phyloP scores from a whole-genome alignment of 2,888 invertebrate species.

The Eubasilissa splendida region DNA sequence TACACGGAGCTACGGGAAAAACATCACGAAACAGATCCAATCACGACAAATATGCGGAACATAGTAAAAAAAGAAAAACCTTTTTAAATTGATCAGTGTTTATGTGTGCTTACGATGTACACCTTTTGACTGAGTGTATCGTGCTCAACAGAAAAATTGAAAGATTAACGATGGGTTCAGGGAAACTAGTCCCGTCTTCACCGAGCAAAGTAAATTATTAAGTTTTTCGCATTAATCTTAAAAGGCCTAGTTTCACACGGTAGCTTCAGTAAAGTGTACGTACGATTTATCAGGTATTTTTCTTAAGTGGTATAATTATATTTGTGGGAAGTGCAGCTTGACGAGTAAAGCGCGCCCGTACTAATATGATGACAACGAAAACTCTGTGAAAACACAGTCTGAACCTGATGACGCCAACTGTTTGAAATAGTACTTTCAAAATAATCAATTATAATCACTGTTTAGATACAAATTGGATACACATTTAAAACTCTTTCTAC shows the following conservation, averaged over 20 bases:
- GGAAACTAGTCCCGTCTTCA: constrained; percentile 13
- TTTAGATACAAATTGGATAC: neutral
- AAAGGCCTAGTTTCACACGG: neutral
- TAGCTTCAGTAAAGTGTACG: neutral
- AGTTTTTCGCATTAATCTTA: neutral
- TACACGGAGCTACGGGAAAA: constrained; percentile 11
- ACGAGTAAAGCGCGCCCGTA: constrained; percentile 16
- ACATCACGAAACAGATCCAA: neutral
- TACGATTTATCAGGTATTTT: neutral
- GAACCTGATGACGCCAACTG: neutral
- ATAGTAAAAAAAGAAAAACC: neutral
- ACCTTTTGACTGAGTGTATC: constrained; percentile 4
- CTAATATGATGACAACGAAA: constrained; percentile 13
- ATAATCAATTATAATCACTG: neutral
- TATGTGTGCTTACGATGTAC: neutral
- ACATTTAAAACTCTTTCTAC: neutral
- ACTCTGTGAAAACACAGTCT: neutral
- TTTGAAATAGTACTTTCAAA: neutral
- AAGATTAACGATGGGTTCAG: neutral
- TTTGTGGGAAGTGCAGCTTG: neutral
- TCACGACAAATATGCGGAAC: neutral
- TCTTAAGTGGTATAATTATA: neutral
- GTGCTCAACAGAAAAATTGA: neutral
- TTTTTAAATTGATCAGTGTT: neutral
- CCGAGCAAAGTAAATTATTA: neutral